phyloP scores from a whole-genome alignment of 2,888 invertebrate genomes.

The Orthosia incerta region DNA sequence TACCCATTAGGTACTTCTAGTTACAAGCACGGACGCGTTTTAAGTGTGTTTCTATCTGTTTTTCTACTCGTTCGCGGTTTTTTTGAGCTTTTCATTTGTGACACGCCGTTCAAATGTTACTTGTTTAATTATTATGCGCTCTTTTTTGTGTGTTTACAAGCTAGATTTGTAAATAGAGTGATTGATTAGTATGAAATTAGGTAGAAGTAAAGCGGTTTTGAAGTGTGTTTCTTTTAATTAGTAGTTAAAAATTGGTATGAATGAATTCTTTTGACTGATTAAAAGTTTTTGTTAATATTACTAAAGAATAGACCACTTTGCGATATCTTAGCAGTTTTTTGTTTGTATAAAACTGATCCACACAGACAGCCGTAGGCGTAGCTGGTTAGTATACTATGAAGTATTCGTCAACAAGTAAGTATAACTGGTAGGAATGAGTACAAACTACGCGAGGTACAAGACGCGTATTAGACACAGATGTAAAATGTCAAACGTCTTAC shows the following conservation, averaged over 20 bases:
- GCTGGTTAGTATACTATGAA: slow-evolving; percentile 18
- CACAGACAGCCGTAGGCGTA: background rate
- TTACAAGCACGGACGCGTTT: slow-evolving; percentile 63
- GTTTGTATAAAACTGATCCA: too few species aligned
- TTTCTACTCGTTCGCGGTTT: slow-evolving; percentile 57
- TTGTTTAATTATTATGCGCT: too few species aligned
- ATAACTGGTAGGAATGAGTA: background rate
- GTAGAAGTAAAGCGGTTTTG: background rate
- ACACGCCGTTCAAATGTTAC: slow-evolving; percentile 54
- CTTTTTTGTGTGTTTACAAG: background rate
- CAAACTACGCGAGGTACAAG: background rate
- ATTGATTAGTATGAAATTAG: slow-evolving; percentile 4
- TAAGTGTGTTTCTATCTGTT: slow-evolving; percentile 64
- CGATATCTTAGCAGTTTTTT: too few species aligned
- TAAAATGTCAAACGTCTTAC: too few species aligned
- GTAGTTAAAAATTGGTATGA: too few species aligned
- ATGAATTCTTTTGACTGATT: too few species aligned
- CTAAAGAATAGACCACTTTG: too few species aligned
- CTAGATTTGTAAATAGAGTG: slow-evolving; percentile 18
- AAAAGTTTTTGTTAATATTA: background rate
- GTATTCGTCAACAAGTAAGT: background rate
- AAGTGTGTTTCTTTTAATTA: too few species aligned
- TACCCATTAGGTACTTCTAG: slow-evolving; percentile 34
- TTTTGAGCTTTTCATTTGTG: slow-evolving; percentile 50
- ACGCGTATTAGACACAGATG: slow-evolving; percentile 38